Conservation (phyloP, 2,888 invertebrate genomes). For the Andrena haemorrhoa region DNA sequence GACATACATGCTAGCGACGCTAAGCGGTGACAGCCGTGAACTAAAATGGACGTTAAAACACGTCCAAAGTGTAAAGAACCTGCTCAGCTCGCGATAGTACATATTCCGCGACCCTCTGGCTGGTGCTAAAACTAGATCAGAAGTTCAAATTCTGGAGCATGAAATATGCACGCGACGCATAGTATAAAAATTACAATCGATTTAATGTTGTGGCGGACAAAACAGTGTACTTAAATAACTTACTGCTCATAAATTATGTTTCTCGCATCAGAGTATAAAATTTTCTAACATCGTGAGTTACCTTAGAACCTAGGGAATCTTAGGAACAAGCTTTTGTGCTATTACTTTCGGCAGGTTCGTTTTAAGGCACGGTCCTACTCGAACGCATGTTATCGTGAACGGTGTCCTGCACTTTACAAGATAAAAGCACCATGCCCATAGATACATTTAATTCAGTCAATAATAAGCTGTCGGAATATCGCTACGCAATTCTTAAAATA, state of each 20-base stretch:
- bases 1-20: too few species aligned
- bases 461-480: constrained; percentile 16
- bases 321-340: constrained; percentile 22
- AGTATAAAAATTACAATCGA: not conserved
- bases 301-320: not conserved
- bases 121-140: too few species aligned
- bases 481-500: constrained; percentile 13
- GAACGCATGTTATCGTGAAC: not conserved
- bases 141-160: too few species aligned
- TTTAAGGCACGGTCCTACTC: constrained; percentile 26
- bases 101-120: too few species aligned
- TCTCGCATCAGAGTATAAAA: constrained; percentile 23
- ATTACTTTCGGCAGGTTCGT: not conserved
- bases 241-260: not conserved
- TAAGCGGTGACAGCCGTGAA: too few species aligned
- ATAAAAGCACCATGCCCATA: not conserved
- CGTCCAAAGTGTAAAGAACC: too few species aligned
- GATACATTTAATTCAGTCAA: not conserved
- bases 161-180: not conserved
- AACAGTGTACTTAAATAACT: not conserved
- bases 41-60: too few species aligned
- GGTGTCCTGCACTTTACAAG: constrained; percentile 8
- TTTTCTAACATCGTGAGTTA: not conserved
- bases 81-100: too few species aligned
- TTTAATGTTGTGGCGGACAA: not conserved